These are phyloP conservation scores for Lepus europaeus DNA, from an alignment of 2,113 vertebrate species.

Conservation along the genomic window DNA sequence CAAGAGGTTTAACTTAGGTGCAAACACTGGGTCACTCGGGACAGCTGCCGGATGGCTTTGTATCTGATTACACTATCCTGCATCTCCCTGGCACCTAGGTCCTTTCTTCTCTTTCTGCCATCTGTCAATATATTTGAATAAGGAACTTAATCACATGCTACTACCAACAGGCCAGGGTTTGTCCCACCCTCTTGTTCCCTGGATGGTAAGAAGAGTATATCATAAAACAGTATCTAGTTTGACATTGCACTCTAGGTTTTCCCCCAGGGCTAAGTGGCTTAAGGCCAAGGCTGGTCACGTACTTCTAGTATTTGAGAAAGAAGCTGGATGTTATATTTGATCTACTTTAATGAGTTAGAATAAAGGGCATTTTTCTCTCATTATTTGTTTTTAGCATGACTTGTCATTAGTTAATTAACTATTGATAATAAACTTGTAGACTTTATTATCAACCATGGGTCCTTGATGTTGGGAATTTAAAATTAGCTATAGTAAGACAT, in stretches of 20 bases:
- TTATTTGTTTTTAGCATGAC: neutral
- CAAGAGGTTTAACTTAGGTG: constrained; percentile 71
- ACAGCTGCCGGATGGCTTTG: constrained; percentile 71
- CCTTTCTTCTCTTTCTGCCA: constrained; percentile 69
- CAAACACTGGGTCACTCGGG: constrained; percentile 51
- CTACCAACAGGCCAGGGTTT: neutral
- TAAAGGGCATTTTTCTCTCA: neutral
- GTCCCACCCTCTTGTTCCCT: constrained; percentile 16
- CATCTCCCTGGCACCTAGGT: constrained; percentile 43
- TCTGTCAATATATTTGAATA: constrained; percentile 77
- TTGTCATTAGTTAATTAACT: neutral
- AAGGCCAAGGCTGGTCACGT: neutral
- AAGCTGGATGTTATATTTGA: neutral
- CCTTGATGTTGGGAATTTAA: constrained; percentile 6
- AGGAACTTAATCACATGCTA: constrained; percentile 46
- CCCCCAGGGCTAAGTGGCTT: neutral
- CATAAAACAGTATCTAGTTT: constrained; percentile 40
- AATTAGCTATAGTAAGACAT: constrained; percentile 24
- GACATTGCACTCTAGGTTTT: neutral
- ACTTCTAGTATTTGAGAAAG: constrained; percentile 53
- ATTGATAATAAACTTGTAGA: neutral
- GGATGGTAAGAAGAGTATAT: neutral
- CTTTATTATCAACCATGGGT: neutral
- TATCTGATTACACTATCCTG: constrained; percentile 79
- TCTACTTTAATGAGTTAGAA: constrained; percentile 38